Evolutionary conservation across 2,888 invertebrate genomes (phyloP).

Genomic region (Tribolium freemani): DNA sequence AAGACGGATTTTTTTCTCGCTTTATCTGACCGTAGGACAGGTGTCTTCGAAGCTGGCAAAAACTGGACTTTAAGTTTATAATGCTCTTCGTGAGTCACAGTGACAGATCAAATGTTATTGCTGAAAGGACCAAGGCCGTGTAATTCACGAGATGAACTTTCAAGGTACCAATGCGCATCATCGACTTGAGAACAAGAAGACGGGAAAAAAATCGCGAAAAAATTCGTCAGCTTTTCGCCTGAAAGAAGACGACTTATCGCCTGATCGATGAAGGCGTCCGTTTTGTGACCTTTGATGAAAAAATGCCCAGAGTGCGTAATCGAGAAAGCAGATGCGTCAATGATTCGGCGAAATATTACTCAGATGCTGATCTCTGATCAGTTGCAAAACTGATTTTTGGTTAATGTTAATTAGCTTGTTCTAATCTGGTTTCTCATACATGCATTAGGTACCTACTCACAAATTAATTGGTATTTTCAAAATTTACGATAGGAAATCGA

Average conservation of each 20-base stretch:
- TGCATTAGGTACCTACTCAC: no score
- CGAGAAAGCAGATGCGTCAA: not conserved
- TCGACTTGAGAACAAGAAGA: slow-evolving; percentile 4
- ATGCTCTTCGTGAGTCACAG: slow-evolving; percentile 41
- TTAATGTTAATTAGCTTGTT: no score
- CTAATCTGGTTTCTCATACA: no score
- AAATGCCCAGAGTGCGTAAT: not conserved
- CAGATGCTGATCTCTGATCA: not conserved
- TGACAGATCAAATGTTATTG: slow-evolving; percentile 42
- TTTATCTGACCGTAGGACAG: slow-evolving; percentile 13
- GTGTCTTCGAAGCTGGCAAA: slow-evolving; percentile 38
- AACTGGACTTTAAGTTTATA: slow-evolving; percentile 36
- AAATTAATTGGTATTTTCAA: no score
- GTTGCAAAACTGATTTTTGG: no score
- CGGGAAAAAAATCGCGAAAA: not conserved
- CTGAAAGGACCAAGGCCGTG: slow-evolving; percentile 45
- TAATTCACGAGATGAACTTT: slow-evolving; percentile 42
- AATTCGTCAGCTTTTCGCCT: not conserved
- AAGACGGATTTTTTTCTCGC: slow-evolving; percentile 6
- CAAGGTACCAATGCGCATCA: slow-evolving; percentile 40
- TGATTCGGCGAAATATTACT: not conserved
- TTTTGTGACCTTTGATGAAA: not conserved
- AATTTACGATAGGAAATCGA: no score
- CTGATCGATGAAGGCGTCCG: not conserved
- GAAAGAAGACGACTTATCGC: not conserved